phyloP scores from a whole-genome alignment of 2,888 invertebrate genomes.

The Phengaris arion region DNA sequence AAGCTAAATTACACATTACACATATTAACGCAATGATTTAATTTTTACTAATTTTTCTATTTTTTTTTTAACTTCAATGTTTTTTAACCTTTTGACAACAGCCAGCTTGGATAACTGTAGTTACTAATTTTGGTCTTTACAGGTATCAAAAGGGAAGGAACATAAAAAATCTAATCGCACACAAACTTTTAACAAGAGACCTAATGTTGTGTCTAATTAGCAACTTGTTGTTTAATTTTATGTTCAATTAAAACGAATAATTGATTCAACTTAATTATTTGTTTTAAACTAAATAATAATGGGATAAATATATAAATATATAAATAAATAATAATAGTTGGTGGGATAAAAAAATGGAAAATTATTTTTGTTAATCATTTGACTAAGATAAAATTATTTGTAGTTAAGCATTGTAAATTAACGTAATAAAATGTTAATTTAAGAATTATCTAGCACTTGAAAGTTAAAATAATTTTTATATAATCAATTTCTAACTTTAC shows the following conservation, averaged over 20 bases:
- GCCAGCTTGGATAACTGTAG: slow-evolving; percentile 17
- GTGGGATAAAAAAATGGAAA: neutral
- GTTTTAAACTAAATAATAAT: slow-evolving; percentile 7
- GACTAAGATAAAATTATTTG: neutral
- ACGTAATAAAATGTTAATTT: no score
- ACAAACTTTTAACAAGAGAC: neutral
- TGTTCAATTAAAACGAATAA: neutral
- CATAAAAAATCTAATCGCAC: slow-evolving; percentile 11
- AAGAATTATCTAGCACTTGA: no score
- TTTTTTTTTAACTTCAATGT: neutral
- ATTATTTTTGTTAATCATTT: neutral
- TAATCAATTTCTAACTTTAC: no score
- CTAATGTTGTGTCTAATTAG: neutral
- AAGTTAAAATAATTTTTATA: no score
- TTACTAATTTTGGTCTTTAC: slow-evolving; percentile 30
- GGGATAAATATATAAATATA: no score
- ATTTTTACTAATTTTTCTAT: neutral
- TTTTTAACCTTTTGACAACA: slow-evolving; percentile 15
- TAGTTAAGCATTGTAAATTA: neutral
- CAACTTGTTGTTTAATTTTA: neutral
- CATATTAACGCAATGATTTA: no score
- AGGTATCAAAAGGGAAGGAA: slow-evolving; percentile 19
- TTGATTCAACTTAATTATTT: slow-evolving; percentile 22
- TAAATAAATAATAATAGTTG: no score
- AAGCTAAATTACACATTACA: no score